Percentiles rank a stretch among this genome's conserved stretches.
These are phyloP conservation scores for Rotaria macrura DNA, from an alignment of 2,888 invertebrate species.

Conservation along the genomic window DNA sequence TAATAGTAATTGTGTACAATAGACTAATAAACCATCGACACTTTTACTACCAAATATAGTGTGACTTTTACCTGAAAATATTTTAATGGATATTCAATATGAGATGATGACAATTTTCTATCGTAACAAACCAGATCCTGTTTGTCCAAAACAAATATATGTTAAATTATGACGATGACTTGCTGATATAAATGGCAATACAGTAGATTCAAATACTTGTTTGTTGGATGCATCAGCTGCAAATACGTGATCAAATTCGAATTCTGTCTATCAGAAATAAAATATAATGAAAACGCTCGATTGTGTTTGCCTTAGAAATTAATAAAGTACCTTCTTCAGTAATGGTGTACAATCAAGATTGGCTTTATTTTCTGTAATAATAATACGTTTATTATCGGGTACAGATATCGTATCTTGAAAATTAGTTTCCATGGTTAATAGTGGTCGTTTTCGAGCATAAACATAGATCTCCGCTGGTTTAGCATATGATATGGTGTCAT, in stretches of 20 bases:
- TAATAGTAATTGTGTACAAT: constrained; percentile 22
- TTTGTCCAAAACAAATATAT: constrained; percentile 33
- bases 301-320: too few species aligned
- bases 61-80: constrained; percentile 24
- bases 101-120: too few species aligned
- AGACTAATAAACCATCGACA: constrained; percentile 24
- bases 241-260: constrained; percentile 30
- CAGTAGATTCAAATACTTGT: constrained; percentile 22
- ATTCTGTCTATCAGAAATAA: constrained; percentile 24
- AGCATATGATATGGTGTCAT: neutral
- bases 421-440: constrained; percentile 17
- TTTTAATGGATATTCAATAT: too few species aligned
- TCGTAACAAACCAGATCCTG: constrained; percentile 20
- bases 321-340: constrained; percentile 23
- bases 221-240: constrained; percentile 8
- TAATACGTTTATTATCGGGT: neutral
- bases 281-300: neutral
- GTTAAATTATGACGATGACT: constrained; percentile 24
- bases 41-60: constrained; percentile 28
- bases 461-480: constrained; percentile 28
- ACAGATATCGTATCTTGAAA: constrained; percentile 22
- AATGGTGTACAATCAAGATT: constrained; percentile 28
- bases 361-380: constrained; percentile 24
- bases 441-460: constrained; percentile 29
- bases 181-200: constrained; percentile 28